These are phyloP conservation scores for Drosophila mayri DNA, from an alignment of 1,140 invertebrate species.

Conservation along the genomic window DNA sequence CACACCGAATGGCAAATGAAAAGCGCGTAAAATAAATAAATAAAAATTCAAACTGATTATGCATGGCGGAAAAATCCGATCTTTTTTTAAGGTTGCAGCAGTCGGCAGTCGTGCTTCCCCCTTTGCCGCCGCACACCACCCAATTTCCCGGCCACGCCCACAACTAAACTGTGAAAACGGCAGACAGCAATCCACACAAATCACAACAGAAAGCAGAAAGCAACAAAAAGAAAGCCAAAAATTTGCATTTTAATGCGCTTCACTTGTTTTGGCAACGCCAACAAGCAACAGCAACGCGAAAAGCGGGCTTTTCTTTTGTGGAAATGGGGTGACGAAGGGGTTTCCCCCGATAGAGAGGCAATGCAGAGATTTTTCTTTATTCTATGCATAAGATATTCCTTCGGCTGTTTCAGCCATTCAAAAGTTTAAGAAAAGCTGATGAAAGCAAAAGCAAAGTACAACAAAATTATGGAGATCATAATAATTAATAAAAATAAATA, in stretches of 20 bases:
- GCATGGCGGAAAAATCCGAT: slow-evolving; percentile 79
- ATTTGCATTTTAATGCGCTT: slow-evolving; percentile 83
- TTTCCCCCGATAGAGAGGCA: slow-evolving; percentile 10
- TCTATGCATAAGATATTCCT: background rate
- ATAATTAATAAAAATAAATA: background rate
- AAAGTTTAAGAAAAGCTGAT: background rate
- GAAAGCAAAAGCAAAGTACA: background rate
- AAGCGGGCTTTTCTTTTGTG: slow-evolving; percentile 11
- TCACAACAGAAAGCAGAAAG: slow-evolving; percentile 58
- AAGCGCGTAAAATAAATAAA: slow-evolving; percentile 83
- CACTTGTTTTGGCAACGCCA: slow-evolving; percentile 73
- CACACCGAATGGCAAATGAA: slow-evolving; percentile 66
- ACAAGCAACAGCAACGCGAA: slow-evolving; percentile 24
- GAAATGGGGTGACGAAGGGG: background rate
- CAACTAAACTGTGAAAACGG: slow-evolving; percentile 70
- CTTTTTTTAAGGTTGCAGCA: slow-evolving; percentile 37
- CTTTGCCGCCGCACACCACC: background rate
- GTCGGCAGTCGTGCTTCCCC: background rate
- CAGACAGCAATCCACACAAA: slow-evolving; percentile 66
- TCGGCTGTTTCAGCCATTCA: background rate
- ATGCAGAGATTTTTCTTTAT: slow-evolving; percentile 7
- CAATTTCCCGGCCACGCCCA: slow-evolving; percentile 64
- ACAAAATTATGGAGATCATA: background rate
- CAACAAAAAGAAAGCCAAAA: slow-evolving; percentile 45
- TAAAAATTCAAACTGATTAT: slow-evolving; percentile 81